These are phyloP conservation scores for Arctocebus calabarensis DNA, from an alignment of 2,797 vertebrate species.

Conservation along the genomic window DNA sequence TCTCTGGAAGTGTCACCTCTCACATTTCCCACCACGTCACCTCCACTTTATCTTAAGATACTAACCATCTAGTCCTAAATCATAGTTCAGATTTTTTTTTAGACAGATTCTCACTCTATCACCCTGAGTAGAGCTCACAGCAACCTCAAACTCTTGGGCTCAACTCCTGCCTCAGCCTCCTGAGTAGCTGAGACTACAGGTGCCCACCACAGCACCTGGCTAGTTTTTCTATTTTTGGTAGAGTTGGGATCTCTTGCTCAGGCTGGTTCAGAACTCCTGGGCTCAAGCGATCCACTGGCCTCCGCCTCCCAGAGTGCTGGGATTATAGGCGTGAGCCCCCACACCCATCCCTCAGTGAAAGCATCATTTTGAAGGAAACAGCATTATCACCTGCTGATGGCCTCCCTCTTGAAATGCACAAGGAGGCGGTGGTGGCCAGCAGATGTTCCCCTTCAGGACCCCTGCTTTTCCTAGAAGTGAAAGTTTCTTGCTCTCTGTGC, in stretches of 20 bases:
- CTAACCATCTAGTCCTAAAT: not conserved
- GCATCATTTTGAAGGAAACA: not conserved
- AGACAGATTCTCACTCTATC: not conserved
- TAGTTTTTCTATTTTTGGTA: too few relatives aligned
- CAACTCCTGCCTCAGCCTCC: too few relatives aligned
- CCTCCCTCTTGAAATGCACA: not conserved
- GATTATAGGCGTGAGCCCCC: too few relatives aligned
- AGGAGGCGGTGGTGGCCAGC: not conserved
- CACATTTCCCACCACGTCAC: not conserved
- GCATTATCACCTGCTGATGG: not conserved
- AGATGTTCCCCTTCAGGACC: not conserved
- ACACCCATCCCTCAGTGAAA: not conserved
- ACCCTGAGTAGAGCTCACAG: too few relatives aligned
- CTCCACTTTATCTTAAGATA: not conserved
- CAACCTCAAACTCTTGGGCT: too few relatives aligned
- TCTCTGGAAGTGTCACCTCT: not conserved
- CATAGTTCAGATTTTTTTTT: not conserved
- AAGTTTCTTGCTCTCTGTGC: not conserved
- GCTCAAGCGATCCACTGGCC: too few relatives aligned
- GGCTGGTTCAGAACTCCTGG: too few relatives aligned
- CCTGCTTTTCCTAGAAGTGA: not conserved
- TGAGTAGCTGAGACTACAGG: too few relatives aligned
- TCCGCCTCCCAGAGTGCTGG: not conserved
- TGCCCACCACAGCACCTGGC: too few relatives aligned
- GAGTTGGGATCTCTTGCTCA: too few relatives aligned